A percentile compares a stretch with the other conserved stretches of the same genome.
Evolutionary conservation across 2,113 vertebrate species (phyloP).

Genomic region (Craseonycteris thonglongyai): DNA sequence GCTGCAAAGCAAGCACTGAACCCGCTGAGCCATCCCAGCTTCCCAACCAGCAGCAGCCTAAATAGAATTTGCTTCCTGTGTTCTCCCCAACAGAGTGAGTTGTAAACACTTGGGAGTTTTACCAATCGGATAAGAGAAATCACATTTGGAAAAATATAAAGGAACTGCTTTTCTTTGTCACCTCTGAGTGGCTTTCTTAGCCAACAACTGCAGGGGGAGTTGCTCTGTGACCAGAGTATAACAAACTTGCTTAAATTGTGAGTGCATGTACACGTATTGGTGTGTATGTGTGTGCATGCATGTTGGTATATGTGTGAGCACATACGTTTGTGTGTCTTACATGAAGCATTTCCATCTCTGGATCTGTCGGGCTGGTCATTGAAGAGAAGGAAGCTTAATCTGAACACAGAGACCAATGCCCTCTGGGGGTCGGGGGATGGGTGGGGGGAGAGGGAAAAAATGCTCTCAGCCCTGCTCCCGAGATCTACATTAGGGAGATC

Average conservation of each 20-base stretch:
- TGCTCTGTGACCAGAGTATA: neutral
- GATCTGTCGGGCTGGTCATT: neutral
- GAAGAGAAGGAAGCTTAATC: neutral
- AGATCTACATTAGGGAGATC: neutral
- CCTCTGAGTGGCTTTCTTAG: neutral
- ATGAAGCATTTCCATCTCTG: rapidly evolving
- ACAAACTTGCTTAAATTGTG: neutral
- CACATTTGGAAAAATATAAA: neutral
- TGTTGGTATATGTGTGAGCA: rapidly evolving
- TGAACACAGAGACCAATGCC: neutral
- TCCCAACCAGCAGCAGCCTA: rapidly evolving
- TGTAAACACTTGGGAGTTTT: neutral
- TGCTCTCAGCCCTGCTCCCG: neutral
- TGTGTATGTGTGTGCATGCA: rapidly evolving
- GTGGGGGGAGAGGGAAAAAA: rapidly evolving
- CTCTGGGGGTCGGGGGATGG: too few species aligned
- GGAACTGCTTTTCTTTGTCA: neutral
- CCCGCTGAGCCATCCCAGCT: too few species aligned
- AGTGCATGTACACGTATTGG: neutral
- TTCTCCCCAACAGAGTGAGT: rapidly evolving
- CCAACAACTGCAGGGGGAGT: too few species aligned
- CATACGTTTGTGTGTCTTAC: rapidly evolving
- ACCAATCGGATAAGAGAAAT: neutral
- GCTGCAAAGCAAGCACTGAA: too few species aligned
- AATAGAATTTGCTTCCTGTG: rapidly evolving